Base-by-base conservation (phyloP, 2,113 vertebrate genomes). In the Gadus chalcogrammus region DNA sequence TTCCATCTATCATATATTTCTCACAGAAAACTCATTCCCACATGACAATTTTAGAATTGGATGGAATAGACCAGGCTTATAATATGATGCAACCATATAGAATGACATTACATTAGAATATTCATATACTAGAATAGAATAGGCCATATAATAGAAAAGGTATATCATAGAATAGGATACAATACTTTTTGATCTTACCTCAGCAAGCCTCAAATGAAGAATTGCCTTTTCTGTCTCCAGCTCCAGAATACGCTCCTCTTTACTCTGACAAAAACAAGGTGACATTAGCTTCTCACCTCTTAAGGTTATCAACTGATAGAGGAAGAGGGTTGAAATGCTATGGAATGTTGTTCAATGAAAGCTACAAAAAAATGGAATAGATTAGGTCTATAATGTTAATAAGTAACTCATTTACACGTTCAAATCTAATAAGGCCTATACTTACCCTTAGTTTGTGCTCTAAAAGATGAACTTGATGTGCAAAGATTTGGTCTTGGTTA, bases 161-260 rank as follows among this genome's bases (percentile, higher is more conserved):
- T 59, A 59, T 8, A n/a, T n/a, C 8, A 59, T 5, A 22, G 6
- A 24, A 20, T 61, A 27, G 18, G 18, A 61, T 22, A 18, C 18
- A 7, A 15, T 13, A 18, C 18, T 59, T 59, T n/a, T 18, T 16
- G 20, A 9, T n/a, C 68, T 65, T 87, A 94, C 92, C 91, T 94
- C 87, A 1, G 94, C 90, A 67, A 95, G 81, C 65, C 91, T 93
- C 77, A 95, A 86, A 76, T 94, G 93, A 75, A 95, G 93, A 76
- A 89, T 80, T 1, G 93, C 91, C 56, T 95, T 97, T 79, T 95
- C 92, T 0, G 91, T 94, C 82, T 95, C 93, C 81, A 97, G 82
- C 16, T 94, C 90, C 69, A 93, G 75, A 79, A 94, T 94, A 64
- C 88, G 85, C 79, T 96, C 94, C 84, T 95, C 94, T 93, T 93